Evolutionary conservation across 1,140 invertebrate genomes (phyloP).

Genomic region (Maconellicoccus hirsutus): DNA sequence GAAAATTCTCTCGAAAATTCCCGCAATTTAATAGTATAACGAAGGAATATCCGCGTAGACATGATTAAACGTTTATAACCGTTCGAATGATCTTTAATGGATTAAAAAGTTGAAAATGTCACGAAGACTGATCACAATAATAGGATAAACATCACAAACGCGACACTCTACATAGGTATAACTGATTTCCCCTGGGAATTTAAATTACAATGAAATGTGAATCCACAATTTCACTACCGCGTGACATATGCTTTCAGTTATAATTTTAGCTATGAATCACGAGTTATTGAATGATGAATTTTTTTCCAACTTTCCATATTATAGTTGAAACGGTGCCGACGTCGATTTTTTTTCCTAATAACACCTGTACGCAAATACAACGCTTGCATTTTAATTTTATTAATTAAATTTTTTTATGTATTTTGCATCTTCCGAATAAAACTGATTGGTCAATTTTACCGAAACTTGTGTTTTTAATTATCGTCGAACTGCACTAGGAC

Average conservation of each 20-base stretch:
- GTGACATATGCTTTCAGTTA: conserved; percentile 4
- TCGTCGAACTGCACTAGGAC: too few relatives aligned
- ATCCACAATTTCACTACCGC: not conserved
- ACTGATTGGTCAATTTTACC: too few relatives aligned
- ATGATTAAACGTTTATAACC: not conserved
- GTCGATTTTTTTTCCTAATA: too few relatives aligned
- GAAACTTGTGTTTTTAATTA: too few relatives aligned
- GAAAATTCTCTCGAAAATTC: not conserved
- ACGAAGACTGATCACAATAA: not conserved
- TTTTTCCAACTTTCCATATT: too few relatives aligned
- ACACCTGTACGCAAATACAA: too few relatives aligned
- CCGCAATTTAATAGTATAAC: too few relatives aligned
- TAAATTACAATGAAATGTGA: not conserved
- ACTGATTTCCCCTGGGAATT: conserved; percentile 1
- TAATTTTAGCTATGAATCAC: not conserved
- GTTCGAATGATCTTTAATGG: not conserved
- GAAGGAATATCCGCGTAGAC: not conserved
- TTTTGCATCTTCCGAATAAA: too few relatives aligned
- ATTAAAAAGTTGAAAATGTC: conserved; percentile 9
- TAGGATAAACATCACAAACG: not conserved
- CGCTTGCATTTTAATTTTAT: too few relatives aligned
- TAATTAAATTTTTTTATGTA: too few relatives aligned
- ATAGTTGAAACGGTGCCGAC: too few relatives aligned
- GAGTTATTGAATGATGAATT: too few relatives aligned
- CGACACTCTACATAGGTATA: not conserved